Evolutionary conservation across 1,140 invertebrate species (phyloP), one percentile per base, ranked within the genome.

Genomic region (Tenebrio molitor): DNA sequence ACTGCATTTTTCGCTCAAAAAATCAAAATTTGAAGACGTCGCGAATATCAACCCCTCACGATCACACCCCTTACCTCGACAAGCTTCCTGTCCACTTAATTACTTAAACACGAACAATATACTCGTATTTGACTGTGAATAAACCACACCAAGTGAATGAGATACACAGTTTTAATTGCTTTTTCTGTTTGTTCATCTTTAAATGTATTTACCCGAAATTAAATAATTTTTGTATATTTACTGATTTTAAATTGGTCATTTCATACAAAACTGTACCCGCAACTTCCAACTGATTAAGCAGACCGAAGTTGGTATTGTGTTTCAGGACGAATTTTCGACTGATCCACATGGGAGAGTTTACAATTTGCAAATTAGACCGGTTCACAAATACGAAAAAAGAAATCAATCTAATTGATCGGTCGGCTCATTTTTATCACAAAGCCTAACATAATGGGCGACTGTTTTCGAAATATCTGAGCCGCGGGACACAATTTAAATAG

Each of bases 1-100:
- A 58, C 50, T 58, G 29, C 19, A 58, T 29, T 29, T 50, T 50
- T 50, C 10, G 10, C 7, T 25, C 8, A n/a, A 29, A 29, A 58
- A 58, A 58, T 4, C 23, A 58, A 58, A 33, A 50, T 10, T 10
- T 17, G 10, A 50, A 3, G 10, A 10, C 17, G 17, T 19, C 1
- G 6, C 41, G 16, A 44, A 44, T 15, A 44, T 15, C 15, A 15
- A 14, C 15, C 0, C n/a, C 15, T 7, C 7, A 14, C 7, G 1
- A 44, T 1, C 8, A 15, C 41, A 15, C 42, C 25, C 25, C 25
- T 29, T 29, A 4, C 25, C 25, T 29, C 8, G 3, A 29, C 8
- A 29, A n/a, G n/a, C n/a, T n/a, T n/a, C n/a, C n/a, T n/a, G n/a
- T n/a, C n/a, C n/a, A n/a, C n/a, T n/a, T n/a, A n/a, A n/a, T n/a